These are phyloP conservation scores for Drosophila anomelani DNA, from an alignment of 2,888 invertebrate species.

Conservation along the genomic window DNA sequence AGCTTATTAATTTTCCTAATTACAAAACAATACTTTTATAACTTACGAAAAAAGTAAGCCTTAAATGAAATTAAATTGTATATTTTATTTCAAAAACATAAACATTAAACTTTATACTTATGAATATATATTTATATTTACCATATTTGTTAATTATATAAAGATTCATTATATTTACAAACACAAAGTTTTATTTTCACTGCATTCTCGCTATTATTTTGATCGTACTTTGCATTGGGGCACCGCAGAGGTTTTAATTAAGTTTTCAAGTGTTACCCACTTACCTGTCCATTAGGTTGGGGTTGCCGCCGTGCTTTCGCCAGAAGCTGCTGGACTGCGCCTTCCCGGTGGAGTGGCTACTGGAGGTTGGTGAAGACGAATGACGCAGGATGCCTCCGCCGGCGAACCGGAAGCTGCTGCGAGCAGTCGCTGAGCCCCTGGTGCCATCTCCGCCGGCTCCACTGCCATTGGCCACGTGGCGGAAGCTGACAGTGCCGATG, in stretches of 20 bases:
- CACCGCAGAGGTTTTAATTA: constrained; percentile 47
- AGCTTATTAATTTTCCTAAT: too few relatives aligned
- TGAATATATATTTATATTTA: not conserved
- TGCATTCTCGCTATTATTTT: not conserved
- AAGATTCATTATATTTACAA: not conserved
- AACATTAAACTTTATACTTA: too few relatives aligned
- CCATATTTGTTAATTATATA: not conserved
- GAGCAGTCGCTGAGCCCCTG: constrained; percentile 38
- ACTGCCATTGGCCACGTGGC: constrained; percentile 59
- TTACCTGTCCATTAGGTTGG: constrained; percentile 81
- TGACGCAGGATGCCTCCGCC: constrained; percentile 75
- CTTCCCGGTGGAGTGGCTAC: constrained; percentile 50
- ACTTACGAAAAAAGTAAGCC: too few relatives aligned
- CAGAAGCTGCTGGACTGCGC: constrained; percentile 70
- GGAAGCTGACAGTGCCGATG: constrained; percentile 66
- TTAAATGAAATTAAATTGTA: too few relatives aligned
- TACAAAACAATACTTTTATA: too few relatives aligned
- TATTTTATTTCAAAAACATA: too few relatives aligned
- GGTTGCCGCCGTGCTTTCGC: constrained; percentile 78
- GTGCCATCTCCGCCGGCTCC: constrained; percentile 16
- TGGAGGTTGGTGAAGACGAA: constrained; percentile 65
- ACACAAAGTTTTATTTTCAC: not conserved
- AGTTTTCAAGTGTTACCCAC: constrained; percentile 34
- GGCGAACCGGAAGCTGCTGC: constrained; percentile 69
- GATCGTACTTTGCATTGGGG: constrained; percentile 33